A percentile compares a stretch with the other conserved stretches of the same genome.
Conservation (phyloP, 64 coral and sea anemone species). For the Hydrozoanthus tunicans region DNA sequence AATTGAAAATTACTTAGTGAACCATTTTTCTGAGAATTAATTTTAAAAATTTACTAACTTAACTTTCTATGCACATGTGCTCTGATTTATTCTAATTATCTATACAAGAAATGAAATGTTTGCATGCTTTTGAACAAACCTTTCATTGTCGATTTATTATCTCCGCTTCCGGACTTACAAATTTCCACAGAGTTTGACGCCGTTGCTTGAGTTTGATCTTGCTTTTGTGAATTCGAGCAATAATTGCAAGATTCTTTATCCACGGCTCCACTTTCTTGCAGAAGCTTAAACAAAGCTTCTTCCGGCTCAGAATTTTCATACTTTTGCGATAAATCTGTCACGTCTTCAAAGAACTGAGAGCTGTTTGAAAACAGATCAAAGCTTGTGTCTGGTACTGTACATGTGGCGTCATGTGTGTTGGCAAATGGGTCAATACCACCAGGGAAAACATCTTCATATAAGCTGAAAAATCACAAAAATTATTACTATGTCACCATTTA, state of each 20-base stretch:
- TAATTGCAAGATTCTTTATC: background rate
- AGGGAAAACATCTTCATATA: slow-evolving; percentile 53
- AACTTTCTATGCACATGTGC: too few species aligned
- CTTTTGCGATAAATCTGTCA: slow-evolving; percentile 34
- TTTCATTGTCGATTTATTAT: background rate
- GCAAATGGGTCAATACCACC: slow-evolving; percentile 40
- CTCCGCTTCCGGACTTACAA: background rate
- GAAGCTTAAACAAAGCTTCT: slow-evolving; percentile 45
- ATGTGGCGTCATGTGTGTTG: slow-evolving; percentile 25
- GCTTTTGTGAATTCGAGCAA: background rate
- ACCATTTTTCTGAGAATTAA: too few species aligned
- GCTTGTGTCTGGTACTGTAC: slow-evolving; percentile 37
- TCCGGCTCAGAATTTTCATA: slow-evolving; percentile 45
- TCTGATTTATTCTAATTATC: too few species aligned
- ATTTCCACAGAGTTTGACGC: background rate
- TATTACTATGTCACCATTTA: background rate
- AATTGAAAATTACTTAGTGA: too few species aligned
- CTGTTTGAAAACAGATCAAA: slow-evolving; percentile 24
- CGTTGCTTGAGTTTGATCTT: background rate
- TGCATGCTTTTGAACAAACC: background rate
- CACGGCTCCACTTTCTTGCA: slow-evolving; percentile 1
- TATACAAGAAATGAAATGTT: background rate
- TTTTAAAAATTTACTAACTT: too few species aligned
- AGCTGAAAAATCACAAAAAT: slow-evolving; percentile 12
- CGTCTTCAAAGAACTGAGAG: background rate